phyloP scores from a whole-genome alignment of 2,888 invertebrate species.

The Xanthorhoe spadicearia region DNA sequence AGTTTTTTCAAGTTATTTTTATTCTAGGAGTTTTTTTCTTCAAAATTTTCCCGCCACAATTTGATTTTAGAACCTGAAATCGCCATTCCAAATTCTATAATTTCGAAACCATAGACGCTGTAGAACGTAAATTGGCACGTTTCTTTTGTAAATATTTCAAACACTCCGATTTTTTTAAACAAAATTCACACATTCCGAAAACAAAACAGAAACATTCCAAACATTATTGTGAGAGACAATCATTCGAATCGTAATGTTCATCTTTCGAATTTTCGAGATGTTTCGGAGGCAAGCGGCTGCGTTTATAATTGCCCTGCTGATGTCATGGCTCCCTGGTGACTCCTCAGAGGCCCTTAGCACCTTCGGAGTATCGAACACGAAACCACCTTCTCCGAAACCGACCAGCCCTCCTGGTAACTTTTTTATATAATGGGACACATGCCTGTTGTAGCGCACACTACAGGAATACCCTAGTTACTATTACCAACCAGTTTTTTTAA shows the following conservation, averaged over 20 bases:
- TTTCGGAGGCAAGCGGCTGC: conserved; percentile 67
- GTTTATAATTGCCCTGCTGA: conserved; percentile 63
- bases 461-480: conserved; percentile 33
- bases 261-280: conserved; percentile 63
- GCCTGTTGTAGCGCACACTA: conserved; percentile 29
- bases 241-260: conserved; percentile 32
- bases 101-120: conserved; percentile 15
- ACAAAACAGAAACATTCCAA: neutral
- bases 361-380: conserved; percentile 87
- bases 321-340: conserved; percentile 70
- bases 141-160: neutral
- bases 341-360: conserved; percentile 87
- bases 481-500: neutral
- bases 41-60: neutral
- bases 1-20: neutral
- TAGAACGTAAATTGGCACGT: conserved; percentile 17
- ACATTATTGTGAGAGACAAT: neutral
- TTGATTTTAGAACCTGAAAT: conserved; percentile 22
- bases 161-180: neutral
- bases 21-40: neutral
- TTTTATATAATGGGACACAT: conserved; percentile 72
- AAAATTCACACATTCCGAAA: neutral
- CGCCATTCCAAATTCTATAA: conserved; percentile 52
- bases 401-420: conserved; percentile 85
- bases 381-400: conserved; percentile 82